These are phyloP conservation scores for Paedocypris micromegethes DNA, from an alignment of 2,797 vertebrate genomes.

Conservation along the genomic window DNA sequence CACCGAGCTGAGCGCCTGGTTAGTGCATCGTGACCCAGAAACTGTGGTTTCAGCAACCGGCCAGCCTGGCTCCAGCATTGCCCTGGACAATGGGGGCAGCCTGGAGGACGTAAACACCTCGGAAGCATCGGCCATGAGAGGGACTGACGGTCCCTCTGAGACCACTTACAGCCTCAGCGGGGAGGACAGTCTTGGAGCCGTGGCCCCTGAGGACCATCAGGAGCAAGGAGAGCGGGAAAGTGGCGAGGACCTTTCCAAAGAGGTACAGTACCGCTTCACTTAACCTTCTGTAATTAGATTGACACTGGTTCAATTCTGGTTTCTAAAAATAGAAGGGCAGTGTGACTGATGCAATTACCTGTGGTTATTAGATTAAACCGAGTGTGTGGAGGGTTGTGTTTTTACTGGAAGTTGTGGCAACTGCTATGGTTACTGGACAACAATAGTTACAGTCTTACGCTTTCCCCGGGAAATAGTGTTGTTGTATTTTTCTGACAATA, in stretches of 20 bases:
- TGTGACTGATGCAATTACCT: slow-evolving; percentile 18
- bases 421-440: slow-evolving; percentile 13
- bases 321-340: slow-evolving; percentile 4
- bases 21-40: slow-evolving; percentile 93
- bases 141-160: slow-evolving; percentile 77
- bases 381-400: neutral
- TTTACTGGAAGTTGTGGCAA: slow-evolving; percentile 17
- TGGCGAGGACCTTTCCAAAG: slow-evolving; percentile 91
- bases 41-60: slow-evolving; percentile 77
- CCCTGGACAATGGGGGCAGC: slow-evolving; percentile 82
- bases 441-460: too few species aligned
- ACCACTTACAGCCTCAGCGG: slow-evolving; percentile 77
- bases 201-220: slow-evolving; percentile 82
- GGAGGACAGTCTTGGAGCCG: slow-evolving; percentile 85
- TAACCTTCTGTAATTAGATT: slow-evolving; percentile 30
- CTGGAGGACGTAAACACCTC: slow-evolving; percentile 80
- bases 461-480: too few species aligned
- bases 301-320: slow-evolving; percentile 5
- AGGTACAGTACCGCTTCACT: slow-evolving; percentile 69
- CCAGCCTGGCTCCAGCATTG: slow-evolving; percentile 79
- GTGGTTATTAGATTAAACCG: slow-evolving; percentile 7
- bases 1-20: slow-evolving; percentile 88
- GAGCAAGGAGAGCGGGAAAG: slow-evolving; percentile 67
- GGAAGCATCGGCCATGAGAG: slow-evolving; percentile 83
- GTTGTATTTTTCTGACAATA: too few species aligned